phyloP scores from a whole-genome alignment of 2,888 invertebrate genomes.

The Brachyptera risi region DNA sequence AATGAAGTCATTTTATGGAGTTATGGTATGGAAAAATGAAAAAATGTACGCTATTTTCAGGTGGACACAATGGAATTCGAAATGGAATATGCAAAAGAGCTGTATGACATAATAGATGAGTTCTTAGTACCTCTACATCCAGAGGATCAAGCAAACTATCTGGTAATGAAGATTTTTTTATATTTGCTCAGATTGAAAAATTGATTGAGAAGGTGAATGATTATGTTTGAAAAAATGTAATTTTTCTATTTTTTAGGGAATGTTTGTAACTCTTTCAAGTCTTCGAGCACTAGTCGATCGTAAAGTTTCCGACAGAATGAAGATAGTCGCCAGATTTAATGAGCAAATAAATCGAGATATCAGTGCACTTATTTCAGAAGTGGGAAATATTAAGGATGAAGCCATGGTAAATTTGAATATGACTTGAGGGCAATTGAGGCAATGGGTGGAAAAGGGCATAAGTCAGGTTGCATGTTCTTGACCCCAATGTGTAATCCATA shows the following conservation, averaged over 20 bases:
- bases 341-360: conserved; percentile 75
- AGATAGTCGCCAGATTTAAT: conserved; percentile 66
- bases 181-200: too few relatives aligned
- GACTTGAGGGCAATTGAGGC: too few relatives aligned
- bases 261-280: conserved; percentile 58
- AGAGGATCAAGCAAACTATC: conserved; percentile 63
- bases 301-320: conserved; percentile 62
- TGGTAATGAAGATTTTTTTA: conserved; percentile 40
- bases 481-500: too few relatives aligned
- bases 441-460: too few relatives aligned
- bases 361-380: conserved; percentile 63
- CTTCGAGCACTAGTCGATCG: conserved; percentile 67
- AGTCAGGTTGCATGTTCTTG: background rate
- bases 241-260: conserved; percentile 44
- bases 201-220: too few relatives aligned
- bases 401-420: background rate
- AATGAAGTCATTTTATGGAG: too few relatives aligned
- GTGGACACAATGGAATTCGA: conserved; percentile 67
- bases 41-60: conserved; percentile 39
- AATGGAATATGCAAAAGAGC: conserved; percentile 74
- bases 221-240: background rate
- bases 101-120: conserved; percentile 80
- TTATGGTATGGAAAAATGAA: too few relatives aligned
- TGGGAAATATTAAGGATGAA: conserved; percentile 62
- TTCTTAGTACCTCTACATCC: conserved; percentile 67